Conservation (phyloP, 2,888 invertebrate species). For the Leuctra nigra region DNA sequence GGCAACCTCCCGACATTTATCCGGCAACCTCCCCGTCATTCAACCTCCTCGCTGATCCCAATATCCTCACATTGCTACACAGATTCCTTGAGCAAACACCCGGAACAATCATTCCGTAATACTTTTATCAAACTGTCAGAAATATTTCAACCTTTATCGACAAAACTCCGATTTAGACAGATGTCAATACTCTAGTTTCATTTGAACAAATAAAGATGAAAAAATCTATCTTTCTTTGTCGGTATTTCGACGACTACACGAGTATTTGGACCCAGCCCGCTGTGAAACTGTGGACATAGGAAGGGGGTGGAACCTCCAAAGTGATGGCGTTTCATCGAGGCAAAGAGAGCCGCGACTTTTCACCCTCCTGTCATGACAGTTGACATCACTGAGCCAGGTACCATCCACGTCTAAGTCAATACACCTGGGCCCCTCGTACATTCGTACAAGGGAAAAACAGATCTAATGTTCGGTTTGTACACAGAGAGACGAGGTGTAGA, state of each 20-base stretch:
- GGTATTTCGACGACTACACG: neutral
- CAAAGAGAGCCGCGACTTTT: neutral
- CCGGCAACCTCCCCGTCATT: too few relatives aligned
- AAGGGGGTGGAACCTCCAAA: neutral
- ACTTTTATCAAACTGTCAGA: too few relatives aligned
- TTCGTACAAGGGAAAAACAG: conserved; percentile 12
- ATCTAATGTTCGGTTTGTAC: conserved; percentile 3
- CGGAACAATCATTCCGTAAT: too few relatives aligned
- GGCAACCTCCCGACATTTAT: too few relatives aligned
- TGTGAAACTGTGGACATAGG: neutral
- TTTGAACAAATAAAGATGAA: conserved; percentile 2
- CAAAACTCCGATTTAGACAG: too few relatives aligned
- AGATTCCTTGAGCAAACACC: too few relatives aligned
- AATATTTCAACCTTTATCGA: too few relatives aligned
- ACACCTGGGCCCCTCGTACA: neutral
- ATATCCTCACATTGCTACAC: too few relatives aligned
- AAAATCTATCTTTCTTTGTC: conserved; percentile 11
- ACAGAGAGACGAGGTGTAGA: conserved; percentile 5
- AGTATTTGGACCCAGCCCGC: neutral
- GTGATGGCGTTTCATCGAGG: neutral
- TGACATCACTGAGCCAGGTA: neutral
- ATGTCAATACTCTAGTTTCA: neutral
- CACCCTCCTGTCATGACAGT: too few relatives aligned
- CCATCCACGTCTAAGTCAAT: conserved; percentile 9
- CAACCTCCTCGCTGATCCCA: too few relatives aligned